These are phyloP conservation scores for Drosophila hawaiiensis DNA, from an alignment of 2,888 invertebrate genomes.

Conservation along the genomic window DNA sequence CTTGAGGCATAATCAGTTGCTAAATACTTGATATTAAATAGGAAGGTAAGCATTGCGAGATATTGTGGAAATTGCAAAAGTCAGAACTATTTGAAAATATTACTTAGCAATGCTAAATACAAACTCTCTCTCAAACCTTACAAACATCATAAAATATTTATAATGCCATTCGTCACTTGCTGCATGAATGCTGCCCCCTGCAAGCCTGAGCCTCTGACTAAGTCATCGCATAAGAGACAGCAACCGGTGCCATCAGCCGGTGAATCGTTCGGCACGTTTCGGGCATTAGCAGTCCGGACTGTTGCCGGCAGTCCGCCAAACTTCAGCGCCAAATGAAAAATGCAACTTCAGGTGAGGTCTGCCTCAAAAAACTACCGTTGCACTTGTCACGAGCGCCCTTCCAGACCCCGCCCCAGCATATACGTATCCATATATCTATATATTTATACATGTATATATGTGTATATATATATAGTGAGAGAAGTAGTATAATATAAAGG, in stretches of 20 bases:
- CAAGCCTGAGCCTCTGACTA: constrained; percentile 29
- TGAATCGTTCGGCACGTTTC: constrained; percentile 69
- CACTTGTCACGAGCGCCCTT: constrained; percentile 52
- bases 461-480: constrained; percentile 2
- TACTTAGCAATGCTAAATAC: background rate
- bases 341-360: constrained; percentile 73
- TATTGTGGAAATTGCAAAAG: background rate
- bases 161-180: background rate
- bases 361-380: constrained; percentile 44
- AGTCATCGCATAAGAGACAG: constrained; percentile 10
- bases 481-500: constrained; percentile 20
- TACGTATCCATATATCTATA: constrained; percentile 5
- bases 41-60: constrained; percentile 6
- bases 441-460: constrained; percentile 2
- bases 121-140: background rate
- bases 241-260: constrained; percentile 18
- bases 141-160: background rate
- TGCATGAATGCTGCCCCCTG: background rate
- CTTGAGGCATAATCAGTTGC: constrained; percentile 14
- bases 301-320: constrained; percentile 42
- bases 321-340: constrained; percentile 63
- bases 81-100: constrained; percentile 8
- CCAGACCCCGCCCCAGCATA: constrained; percentile 25
- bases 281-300: constrained; percentile 65
- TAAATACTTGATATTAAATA: constrained; percentile 31